Evolutionary conservation across 2,113 vertebrate species (phyloP), one percentile per base, ranked within the genome.

Genomic region (Oryzias celebensis): DNA sequence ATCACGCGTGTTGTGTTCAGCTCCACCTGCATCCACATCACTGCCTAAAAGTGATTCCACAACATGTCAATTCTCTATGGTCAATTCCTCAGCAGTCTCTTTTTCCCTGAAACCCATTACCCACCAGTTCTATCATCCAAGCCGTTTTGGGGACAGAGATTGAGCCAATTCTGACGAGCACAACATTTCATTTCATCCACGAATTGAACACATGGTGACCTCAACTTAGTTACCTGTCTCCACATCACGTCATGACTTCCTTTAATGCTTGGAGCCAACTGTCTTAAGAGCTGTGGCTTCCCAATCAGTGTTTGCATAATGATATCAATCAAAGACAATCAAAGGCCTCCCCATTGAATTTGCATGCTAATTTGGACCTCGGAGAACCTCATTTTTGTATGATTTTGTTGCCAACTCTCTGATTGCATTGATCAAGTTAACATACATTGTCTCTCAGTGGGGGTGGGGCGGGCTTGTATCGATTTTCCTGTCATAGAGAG

Each of bases 391-490:
- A 49, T 80, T 70, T 77, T 59, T 17, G 59, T 68, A 41, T 47
- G 63, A 77, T 84, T 78, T 78, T 67, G 58, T 73, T 49, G 23
- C 72, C 72, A 60, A 68, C 54, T 43, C 77, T n/a, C n/a, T 84
- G 87, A 87, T 85, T 81, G 84, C 84, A 78, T 68, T 73, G 79
- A 86, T 87, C 69, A 66, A 62, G 73, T 80, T 78, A 81, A 85
- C 77, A 72, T 68, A 78, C 50, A 14, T 64, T 73, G 71, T 73
- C 62, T 44, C 82, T 62, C 81, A 65, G 73, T 48, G 51, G 71
- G 75, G 65, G 56, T 22, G 58, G 52, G 71, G 74, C 60, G 48
- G 26, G 54, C 44, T 43, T 55, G 78, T 77, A 75, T 83, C 65
- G 73, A 83, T 77, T 83, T 75, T 67, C 51, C 71, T 62, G 72